Evolutionary conservation across 2,797 vertebrate species (phyloP).

Genomic region (Acipenser transmontanus): DNA sequence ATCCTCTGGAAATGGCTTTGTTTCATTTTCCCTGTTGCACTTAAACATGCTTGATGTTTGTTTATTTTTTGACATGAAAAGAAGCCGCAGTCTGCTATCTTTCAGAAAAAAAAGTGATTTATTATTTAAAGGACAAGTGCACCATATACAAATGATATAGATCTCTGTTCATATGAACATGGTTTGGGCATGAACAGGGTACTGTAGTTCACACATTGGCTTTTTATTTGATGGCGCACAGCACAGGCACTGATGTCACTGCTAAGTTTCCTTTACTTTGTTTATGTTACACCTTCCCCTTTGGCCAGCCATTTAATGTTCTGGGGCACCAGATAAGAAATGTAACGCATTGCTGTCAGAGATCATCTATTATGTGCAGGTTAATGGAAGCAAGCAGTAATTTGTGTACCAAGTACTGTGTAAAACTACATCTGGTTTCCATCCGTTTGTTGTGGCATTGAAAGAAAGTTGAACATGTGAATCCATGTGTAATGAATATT

Average conservation of each 20-base stretch:
- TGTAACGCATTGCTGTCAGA: too few species aligned
- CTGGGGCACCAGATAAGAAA: too few species aligned
- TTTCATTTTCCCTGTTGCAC: not conserved
- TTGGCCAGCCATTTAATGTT: too few species aligned
- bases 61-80: not conserved
- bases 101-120: not conserved
- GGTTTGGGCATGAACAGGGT: not conserved
- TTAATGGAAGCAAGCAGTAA: conserved; percentile 23
- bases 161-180: not conserved
- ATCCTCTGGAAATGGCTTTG: not conserved
- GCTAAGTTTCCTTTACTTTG: not conserved
- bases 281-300: not conserved
- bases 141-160: not conserved
- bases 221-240: not conserved
- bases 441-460: conserved; percentile 34
- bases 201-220: not conserved
- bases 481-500: not conserved
- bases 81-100: not conserved
- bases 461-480: conserved; percentile 26
- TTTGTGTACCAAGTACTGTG: conserved; percentile 34
- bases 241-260: conserved; percentile 6
- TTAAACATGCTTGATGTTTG: not conserved
- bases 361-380: too few species aligned
- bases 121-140: conserved; percentile 1
- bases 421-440: conserved; percentile 44